Evolutionary conservation across 1,140 invertebrate genomes (phyloP).

Genomic region (Drosophila murphyi): DNA sequence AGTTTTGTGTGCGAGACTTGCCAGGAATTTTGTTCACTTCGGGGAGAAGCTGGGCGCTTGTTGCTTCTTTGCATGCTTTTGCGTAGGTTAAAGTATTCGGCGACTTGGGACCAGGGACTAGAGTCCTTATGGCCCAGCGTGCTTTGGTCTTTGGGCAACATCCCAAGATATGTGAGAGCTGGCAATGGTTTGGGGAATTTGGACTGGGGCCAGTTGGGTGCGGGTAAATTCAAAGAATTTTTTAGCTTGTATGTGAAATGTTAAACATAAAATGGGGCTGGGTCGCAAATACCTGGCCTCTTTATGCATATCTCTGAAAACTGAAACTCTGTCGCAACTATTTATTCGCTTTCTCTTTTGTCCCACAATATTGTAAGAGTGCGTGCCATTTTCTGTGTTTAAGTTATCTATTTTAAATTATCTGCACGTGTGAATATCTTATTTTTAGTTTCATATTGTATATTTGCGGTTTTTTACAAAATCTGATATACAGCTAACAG

Average conservation of each 20-base stretch:
- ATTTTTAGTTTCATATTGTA: too few species aligned
- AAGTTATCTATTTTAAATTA: neutral
- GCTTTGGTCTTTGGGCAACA: constrained; percentile 11
- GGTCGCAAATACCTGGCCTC: constrained; percentile 24
- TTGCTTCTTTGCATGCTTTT: constrained; percentile 61
- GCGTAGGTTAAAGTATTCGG: constrained; percentile 62
- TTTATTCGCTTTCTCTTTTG: constrained; percentile 15
- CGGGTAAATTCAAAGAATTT: constrained; percentile 21
- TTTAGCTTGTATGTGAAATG: constrained; percentile 25
- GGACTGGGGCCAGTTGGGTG: constrained; percentile 21
- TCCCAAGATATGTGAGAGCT: constrained; percentile 31
- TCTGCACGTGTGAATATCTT: neutral
- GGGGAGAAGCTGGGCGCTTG: constrained; percentile 55
- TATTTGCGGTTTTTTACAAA: too few species aligned
- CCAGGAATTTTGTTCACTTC: constrained; percentile 63
- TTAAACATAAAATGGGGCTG: constrained; percentile 11
- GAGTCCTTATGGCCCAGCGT: constrained; percentile 11
- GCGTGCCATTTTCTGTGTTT: neutral
- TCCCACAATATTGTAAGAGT: neutral
- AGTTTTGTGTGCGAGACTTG: constrained; percentile 34
- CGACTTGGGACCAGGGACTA: constrained; percentile 36
- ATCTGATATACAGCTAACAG: neutral
- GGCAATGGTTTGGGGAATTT: neutral
- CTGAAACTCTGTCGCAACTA: constrained; percentile 27
- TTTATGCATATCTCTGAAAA: constrained; percentile 19